Percentiles rank a stretch among this genome's conserved stretches.
Conservation (phyloP, 2,888 invertebrate genomes). For the Drosophila melanosoma region DNA sequence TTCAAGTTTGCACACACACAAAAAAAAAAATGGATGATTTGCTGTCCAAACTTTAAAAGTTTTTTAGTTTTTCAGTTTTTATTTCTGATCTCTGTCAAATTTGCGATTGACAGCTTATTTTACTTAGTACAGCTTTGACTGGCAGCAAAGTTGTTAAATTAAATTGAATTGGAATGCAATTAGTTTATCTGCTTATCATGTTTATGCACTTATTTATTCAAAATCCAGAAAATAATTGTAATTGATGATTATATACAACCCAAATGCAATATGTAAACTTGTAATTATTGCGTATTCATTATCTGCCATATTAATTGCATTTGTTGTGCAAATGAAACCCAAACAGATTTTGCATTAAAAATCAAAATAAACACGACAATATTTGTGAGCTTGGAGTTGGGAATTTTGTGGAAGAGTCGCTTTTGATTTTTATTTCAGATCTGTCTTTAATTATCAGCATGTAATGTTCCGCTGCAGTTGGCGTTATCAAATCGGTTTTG, state of each 20-base stretch:
- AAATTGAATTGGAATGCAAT: neutral
- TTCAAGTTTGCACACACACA: neutral
- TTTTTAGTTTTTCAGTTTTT: neutral
- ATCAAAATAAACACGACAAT: neutral
- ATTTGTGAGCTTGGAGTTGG: neutral
- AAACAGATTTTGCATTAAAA: neutral
- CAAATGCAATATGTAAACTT: neutral
- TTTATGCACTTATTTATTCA: neutral
- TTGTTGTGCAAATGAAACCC: slow-evolving; percentile 3
- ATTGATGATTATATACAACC: neutral
- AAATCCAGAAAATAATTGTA: neutral
- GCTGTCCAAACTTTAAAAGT: neutral
- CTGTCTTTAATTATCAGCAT: neutral
- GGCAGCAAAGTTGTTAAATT: neutral
- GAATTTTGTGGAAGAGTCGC: neutral
- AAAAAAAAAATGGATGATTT: neutral
- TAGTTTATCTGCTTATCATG: neutral
- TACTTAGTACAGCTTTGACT: neutral
- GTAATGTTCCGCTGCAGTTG: slow-evolving; percentile 1
- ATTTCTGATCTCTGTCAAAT: neutral
- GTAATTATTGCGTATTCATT: neutral
- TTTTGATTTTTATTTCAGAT: neutral
- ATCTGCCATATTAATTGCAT: neutral
- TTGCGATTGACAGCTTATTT: neutral
- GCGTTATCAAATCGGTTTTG: slow-evolving; percentile 16